These are phyloP conservation scores for Apodemia duryi DNA, from an alignment of 2,888 invertebrate genomes.

Conservation along the genomic window DNA sequence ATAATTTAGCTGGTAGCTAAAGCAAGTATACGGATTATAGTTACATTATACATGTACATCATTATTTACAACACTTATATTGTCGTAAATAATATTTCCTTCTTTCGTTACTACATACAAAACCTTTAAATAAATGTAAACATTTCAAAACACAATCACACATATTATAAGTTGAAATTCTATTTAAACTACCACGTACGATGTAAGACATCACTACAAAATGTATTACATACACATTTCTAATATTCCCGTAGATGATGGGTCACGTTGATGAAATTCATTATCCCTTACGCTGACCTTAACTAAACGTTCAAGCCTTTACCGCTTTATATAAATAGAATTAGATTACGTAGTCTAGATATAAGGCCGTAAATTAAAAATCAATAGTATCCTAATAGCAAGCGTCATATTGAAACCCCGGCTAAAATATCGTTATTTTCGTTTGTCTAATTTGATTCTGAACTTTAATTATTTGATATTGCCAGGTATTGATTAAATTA, in stretches of 20 bases:
- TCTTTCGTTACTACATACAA: too few species aligned
- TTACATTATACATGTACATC: too few species aligned
- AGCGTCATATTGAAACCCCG: background rate
- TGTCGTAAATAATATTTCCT: too few species aligned
- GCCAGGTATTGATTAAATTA: background rate
- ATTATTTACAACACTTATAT: too few species aligned
- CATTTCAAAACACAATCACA: background rate
- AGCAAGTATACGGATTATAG: too few species aligned
- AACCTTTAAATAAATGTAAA: background rate
- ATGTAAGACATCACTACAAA: conserved; percentile 22
- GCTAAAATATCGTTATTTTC: background rate
- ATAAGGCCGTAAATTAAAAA: conserved; percentile 20
- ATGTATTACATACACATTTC: conserved; percentile 21
- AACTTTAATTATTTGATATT: background rate
- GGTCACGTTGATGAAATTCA: conserved; percentile 46
- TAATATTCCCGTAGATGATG: conserved; percentile 6
- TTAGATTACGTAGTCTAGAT: conserved; percentile 51
- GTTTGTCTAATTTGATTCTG: background rate
- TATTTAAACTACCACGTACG: background rate
- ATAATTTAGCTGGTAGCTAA: too few species aligned
- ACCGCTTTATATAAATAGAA: conserved; percentile 60
- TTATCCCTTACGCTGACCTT: conserved; percentile 50
- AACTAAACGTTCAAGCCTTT: conserved; percentile 57
- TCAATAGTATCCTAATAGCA: conserved; percentile 10
- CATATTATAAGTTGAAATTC: background rate